phyloP scores from a whole-genome alignment of 2,888 invertebrate genomes.

The Conus canariensis region DNA sequence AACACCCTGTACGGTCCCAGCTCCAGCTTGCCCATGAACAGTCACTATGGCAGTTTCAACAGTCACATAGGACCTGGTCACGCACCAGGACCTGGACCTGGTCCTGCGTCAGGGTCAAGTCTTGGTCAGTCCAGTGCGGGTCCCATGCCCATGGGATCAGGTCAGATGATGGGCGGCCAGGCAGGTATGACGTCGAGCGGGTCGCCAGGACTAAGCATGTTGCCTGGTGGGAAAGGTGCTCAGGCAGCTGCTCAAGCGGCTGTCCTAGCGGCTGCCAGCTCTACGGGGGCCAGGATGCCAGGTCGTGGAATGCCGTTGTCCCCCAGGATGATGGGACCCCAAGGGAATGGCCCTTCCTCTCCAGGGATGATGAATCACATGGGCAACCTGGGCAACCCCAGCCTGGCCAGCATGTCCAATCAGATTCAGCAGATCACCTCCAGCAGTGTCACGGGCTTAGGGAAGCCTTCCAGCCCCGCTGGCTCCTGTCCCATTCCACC shows the following conservation, averaged over 20 bases:
- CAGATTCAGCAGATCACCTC: slow-evolving; percentile 56
- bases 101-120: slow-evolving; percentile 50
- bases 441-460: slow-evolving; percentile 39
- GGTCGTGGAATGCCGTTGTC: slow-evolving; percentile 50
- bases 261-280: slow-evolving; percentile 74
- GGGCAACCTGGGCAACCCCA: slow-evolving; percentile 54
- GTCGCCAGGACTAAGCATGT: slow-evolving; percentile 28
- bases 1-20: slow-evolving; percentile 43
- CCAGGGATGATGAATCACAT: slow-evolving; percentile 62
- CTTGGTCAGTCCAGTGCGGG: slow-evolving; percentile 42
- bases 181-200: slow-evolving; percentile 28
- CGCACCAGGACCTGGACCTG: slow-evolving; percentile 53
- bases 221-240: slow-evolving; percentile 67
- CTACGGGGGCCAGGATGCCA: slow-evolving; percentile 56
- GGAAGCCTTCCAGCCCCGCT: slow-evolving; percentile 40
- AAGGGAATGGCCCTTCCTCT: slow-evolving; percentile 49
- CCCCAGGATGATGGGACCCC: slow-evolving; percentile 60
- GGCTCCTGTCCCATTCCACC: not conserved
- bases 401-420: slow-evolving; percentile 56
- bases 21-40: slow-evolving; percentile 52
- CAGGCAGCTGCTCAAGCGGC: slow-evolving; percentile 77
- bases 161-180: slow-evolving; percentile 27
- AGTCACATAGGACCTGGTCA: slow-evolving; percentile 56
- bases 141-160: slow-evolving; percentile 39
- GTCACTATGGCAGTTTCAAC: slow-evolving; percentile 65